Evolutionary conservation across 2,888 invertebrate species (phyloP), one percentile per base, ranked within the genome.

Genomic region (Eledona agricola): DNA sequence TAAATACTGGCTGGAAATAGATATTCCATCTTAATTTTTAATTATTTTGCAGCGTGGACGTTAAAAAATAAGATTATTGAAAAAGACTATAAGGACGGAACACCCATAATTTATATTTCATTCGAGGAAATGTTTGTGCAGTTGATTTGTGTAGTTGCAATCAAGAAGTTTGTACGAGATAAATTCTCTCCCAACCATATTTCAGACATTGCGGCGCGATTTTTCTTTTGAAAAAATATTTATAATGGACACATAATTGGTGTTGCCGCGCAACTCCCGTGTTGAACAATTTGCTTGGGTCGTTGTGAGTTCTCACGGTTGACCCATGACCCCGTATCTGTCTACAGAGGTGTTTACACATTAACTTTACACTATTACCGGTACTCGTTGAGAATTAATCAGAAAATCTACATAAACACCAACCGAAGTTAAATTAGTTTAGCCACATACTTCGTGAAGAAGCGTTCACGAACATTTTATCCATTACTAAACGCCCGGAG

Each of bases 341-440:
- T 66, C 63, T 58, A 63, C 55, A 55, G 59, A 71, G 67, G 71
- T 72, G 72, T 72, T 72, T 70, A 69, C 70, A 70, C 65, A 70
- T 71, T 68, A 70, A 69, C 63, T 67, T 63, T 64, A 64, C 66
- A 59, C 63, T 51, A 64, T 66, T 66, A 60, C 62, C 45, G 23
- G 45, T 55, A 38, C 55, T 56, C 35, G 57, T 50, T 46, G 57
- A 34, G 62, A 64, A 66, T 66, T 66, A 66, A 66, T 66, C 65
- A 63, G 63, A 63, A 62, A 64, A 66, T 65, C 63, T 64, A 60
- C 60, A 64, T 63, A 62, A 61, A 51, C 25, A 40, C 45, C 32
- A 42, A 49, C 38, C 26, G 20, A 25, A 23, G 28, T 32, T 32
- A 56, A 57, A 54, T 52, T 53, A 47, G 51, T 49, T 35, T 50